Evolutionary conservation across 2,797 vertebrate genomes (phyloP).

Genomic region (Intellagama lesueurii): DNA sequence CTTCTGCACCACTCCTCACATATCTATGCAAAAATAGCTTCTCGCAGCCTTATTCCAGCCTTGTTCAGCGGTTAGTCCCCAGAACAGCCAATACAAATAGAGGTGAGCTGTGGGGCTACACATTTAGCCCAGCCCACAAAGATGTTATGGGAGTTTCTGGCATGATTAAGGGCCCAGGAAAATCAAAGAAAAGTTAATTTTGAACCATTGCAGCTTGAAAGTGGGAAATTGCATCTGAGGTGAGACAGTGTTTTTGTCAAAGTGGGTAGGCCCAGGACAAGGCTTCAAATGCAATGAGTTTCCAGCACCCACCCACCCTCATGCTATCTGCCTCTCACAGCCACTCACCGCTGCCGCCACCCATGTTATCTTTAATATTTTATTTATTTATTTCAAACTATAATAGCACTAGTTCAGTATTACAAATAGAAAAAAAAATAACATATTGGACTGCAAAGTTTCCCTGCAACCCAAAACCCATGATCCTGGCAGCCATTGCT

Average conservation of each 20-base stretch:
- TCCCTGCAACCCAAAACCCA: too few species aligned
- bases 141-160: not conserved
- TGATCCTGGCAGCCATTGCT: too few species aligned
- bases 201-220: not conserved
- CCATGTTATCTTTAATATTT: too few species aligned
- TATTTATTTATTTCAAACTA: too few species aligned
- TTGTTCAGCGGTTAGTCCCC: not conserved
- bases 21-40: not conserved
- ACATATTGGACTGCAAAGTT: too few species aligned
- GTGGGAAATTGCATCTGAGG: not conserved
- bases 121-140: not conserved
- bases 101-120: not conserved
- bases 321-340: too few species aligned
- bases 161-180: not conserved
- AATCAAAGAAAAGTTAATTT: not conserved
- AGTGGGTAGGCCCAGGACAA: not conserved
- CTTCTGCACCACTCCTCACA: not conserved
- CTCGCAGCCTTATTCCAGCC: not conserved
- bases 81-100: not conserved
- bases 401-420: too few species aligned
- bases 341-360: too few species aligned
- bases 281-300: too few species aligned
- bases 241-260: not conserved
- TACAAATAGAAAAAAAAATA: too few species aligned
- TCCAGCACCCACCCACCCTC: too few species aligned